A percentile compares a stretch with the other conserved stretches of the same genome.
These are phyloP conservation scores for Epinotia ramella DNA, from an alignment of 2,888 invertebrate genomes.

Conservation along the genomic window DNA sequence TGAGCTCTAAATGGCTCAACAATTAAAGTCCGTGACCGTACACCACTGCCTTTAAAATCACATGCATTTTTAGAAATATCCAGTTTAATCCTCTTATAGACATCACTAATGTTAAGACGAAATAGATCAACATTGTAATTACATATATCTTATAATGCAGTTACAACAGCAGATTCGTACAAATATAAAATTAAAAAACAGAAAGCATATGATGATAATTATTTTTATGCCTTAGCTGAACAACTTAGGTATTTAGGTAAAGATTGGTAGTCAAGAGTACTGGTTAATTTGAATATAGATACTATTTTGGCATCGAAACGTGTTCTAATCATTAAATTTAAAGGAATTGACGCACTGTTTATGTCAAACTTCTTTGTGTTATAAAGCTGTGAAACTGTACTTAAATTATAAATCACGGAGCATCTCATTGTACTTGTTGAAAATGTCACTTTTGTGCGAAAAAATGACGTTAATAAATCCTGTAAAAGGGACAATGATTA, in stretches of 20 bases:
- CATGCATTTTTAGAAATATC: slow-evolving; percentile 54
- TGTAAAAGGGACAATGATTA: slow-evolving; percentile 56
- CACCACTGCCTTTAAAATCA: slow-evolving; percentile 59
- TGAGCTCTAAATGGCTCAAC: too few relatives aligned
- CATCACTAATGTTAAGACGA: slow-evolving; percentile 24
- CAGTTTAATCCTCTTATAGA: slow-evolving; percentile 10
- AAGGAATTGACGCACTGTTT: slow-evolving; percentile 70
- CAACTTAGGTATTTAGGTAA: slow-evolving; percentile 27
- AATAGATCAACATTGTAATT: slow-evolving; percentile 45
- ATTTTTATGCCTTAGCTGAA: slow-evolving; percentile 45
- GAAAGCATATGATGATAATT: slow-evolving; percentile 46
- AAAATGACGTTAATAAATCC: slow-evolving; percentile 68
- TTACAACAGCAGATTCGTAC: slow-evolving; percentile 63
- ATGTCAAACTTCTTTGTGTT: slow-evolving; percentile 66
- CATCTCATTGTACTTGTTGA: slow-evolving; percentile 78
- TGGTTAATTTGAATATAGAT: slow-evolving; percentile 45
- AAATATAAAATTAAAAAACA: slow-evolving; percentile 53
- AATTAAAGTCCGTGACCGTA: too few relatives aligned
- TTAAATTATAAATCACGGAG: slow-evolving; percentile 77
- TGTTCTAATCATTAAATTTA: slow-evolving; percentile 64
- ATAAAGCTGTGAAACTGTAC: slow-evolving; percentile 83
- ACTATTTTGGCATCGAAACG: slow-evolving; percentile 71
- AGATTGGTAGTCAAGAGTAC: slow-evolving; percentile 31
- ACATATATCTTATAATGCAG: slow-evolving; percentile 47
- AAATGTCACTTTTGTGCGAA: slow-evolving; percentile 82